Evolutionary conservation across 2,888 invertebrate species (phyloP).

Genomic region (Eupithecia vulgata): DNA sequence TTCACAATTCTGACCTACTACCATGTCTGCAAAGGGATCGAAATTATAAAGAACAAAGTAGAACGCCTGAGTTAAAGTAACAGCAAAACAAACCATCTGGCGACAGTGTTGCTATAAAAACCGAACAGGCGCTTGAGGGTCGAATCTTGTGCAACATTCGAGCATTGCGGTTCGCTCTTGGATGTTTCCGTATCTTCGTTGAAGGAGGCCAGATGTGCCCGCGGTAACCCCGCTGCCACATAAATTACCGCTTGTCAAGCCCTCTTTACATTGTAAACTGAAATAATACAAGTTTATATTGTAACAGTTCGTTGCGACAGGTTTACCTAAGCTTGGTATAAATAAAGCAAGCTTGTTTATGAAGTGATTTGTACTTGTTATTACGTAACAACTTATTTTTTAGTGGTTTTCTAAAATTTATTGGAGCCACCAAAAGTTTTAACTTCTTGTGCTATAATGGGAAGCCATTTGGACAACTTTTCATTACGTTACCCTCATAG

Average conservation of each 20-base stretch:
- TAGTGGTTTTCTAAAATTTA: not conserved
- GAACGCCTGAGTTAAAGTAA: slow-evolving; percentile 8
- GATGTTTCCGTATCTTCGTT: slow-evolving; percentile 50
- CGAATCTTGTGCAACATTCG: slow-evolving; percentile 37
- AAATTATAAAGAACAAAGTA: not conserved
- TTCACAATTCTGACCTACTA: not conserved
- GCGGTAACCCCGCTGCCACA: slow-evolving; percentile 56
- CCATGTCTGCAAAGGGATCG: not conserved
- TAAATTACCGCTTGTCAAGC: slow-evolving; percentile 71
- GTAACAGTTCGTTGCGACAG: slow-evolving; percentile 26
- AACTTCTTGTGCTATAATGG: not conserved
- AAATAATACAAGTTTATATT: slow-evolving; percentile 60
- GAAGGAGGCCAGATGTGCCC: slow-evolving; percentile 68
- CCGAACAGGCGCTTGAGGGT: slow-evolving; percentile 39
- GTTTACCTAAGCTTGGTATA: slow-evolving; percentile 10
- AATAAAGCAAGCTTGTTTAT: slow-evolving; percentile 5
- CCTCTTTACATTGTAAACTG: slow-evolving; percentile 62
- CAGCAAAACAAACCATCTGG: slow-evolving; percentile 26
- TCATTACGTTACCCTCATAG: not conserved
- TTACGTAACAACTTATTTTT: not conserved
- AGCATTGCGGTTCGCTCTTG: slow-evolving; percentile 42
- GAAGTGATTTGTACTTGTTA: not conserved
- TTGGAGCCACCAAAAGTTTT: not conserved
- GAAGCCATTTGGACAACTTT: not conserved
- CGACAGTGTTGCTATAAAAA: slow-evolving; percentile 37